phyloP scores from a whole-genome alignment of 2,797 vertebrate species.

The Myripristis murdjan region DNA sequence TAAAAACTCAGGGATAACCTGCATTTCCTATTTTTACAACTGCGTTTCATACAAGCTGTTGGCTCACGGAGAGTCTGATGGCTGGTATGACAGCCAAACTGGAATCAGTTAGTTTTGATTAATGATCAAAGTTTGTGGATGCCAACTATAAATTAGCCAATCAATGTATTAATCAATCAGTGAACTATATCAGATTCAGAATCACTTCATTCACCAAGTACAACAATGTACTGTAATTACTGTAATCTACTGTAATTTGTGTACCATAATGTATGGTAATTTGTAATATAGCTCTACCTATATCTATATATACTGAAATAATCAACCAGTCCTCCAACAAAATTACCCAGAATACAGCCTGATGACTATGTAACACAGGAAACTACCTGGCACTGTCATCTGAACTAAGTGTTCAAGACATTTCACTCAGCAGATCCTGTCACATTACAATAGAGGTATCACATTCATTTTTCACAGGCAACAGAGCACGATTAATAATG shows the following conservation, averaged over 20 bases:
- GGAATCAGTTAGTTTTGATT: conserved; percentile 34
- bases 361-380: conserved; percentile 2
- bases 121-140: conserved; percentile 43
- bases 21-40: conserved; percentile 54
- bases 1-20: conserved; percentile 39
- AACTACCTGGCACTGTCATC: conserved; percentile 26
- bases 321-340: neutral
- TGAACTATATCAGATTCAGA: neutral
- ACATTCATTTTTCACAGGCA: conserved; percentile 70
- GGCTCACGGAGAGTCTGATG: conserved; percentile 37
- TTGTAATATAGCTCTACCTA: neutral
- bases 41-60: conserved; percentile 51
- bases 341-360: conserved; percentile 20
- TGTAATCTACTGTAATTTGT: neutral
- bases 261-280: neutral
- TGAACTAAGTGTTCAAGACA: conserved; percentile 36
- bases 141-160: conserved; percentile 26
- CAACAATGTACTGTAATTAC: too few relatives aligned
- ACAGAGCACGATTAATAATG: conserved; percentile 63
- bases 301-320: neutral
- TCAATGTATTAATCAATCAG: conserved; percentile 32
- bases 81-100: conserved; percentile 29
- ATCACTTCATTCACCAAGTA: neutral
- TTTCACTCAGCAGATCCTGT: conserved; percentile 36
- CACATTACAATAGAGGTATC: conserved; percentile 44